Conservation (phyloP, 64 coral and sea anemone species). For the Porites australiensis region DNA sequence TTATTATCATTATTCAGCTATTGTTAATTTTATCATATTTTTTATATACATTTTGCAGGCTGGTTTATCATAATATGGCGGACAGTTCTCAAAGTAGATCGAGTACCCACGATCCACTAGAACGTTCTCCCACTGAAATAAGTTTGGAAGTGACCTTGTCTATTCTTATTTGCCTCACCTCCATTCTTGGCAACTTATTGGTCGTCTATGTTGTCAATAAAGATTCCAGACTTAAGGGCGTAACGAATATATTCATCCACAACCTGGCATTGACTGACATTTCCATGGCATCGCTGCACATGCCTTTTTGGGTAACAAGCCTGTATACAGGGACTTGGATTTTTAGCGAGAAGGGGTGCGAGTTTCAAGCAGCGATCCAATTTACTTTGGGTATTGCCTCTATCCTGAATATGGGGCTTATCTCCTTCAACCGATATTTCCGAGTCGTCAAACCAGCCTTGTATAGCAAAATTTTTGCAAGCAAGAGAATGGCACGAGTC, state of each 20-base stretch:
- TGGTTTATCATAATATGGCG: neutral
- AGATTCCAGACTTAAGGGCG: conserved; percentile 55
- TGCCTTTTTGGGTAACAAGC: no score
- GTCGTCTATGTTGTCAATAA: conserved; percentile 62
- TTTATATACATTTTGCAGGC: no score
- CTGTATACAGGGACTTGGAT: no score
- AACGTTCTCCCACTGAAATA: conserved; percentile 19
- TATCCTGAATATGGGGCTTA: conserved; percentile 53
- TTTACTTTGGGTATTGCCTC: conserved; percentile 66
- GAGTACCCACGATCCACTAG: neutral
- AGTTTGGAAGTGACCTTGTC: conserved; percentile 24
- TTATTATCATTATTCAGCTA: no score
- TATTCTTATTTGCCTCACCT: no score
- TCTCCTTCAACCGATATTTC: conserved; percentile 62
- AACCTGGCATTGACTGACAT: no score
- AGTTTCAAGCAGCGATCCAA: conserved; percentile 25
- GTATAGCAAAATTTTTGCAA: conserved; percentile 53
- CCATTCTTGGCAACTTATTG: conserved; percentile 31
- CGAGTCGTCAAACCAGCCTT: conserved; percentile 58
- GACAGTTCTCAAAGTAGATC: neutral
- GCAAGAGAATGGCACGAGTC: conserved; percentile 7
- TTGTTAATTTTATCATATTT: no score
- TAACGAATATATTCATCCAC: neutral
- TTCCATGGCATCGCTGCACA: no score
- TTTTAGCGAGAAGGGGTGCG: no score